Evolutionary conservation across 2,888 invertebrate genomes (phyloP).

Genomic region (Pinctada fucata): DNA sequence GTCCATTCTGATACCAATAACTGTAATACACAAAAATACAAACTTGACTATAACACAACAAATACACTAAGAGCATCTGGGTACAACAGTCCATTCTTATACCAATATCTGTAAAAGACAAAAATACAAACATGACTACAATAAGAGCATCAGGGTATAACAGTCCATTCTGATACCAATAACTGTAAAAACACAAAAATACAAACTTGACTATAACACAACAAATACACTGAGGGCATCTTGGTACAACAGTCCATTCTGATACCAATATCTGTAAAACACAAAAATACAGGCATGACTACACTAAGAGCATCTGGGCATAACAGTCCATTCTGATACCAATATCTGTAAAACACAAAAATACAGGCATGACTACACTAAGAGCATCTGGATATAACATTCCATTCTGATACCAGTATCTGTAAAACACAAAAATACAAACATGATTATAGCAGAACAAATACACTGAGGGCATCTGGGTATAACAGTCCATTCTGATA

Average conservation of each 20-base stretch:
- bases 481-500: constrained; percentile 62
- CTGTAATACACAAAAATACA: constrained; percentile 48
- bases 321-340: constrained; percentile 65
- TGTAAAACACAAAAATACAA: constrained; percentile 48
- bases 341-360: constrained; percentile 51
- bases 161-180: constrained; percentile 67
- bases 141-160: constrained; percentile 62
- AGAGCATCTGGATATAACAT: constrained; percentile 59
- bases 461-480: constrained; percentile 63
- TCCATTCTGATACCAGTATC: constrained; percentile 69
- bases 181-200: constrained; percentile 44
- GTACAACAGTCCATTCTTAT: constrained; percentile 60
- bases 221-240: constrained; percentile 61
- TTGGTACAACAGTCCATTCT: constrained; percentile 60
- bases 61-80: constrained; percentile 65
- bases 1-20: constrained; percentile 68
- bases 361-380: constrained; percentile 41
- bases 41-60: constrained; percentile 36
- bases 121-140: constrained; percentile 6
- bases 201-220: constrained; percentile 46
- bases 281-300: constrained; percentile 49
- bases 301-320: constrained; percentile 61
- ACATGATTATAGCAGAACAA: constrained; percentile 35
- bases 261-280: constrained; percentile 63
- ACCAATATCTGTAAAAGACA: constrained; percentile 59